Evolutionary conservation across 2,888 invertebrate genomes (phyloP).

Genomic region (Tortricodes alternella): DNA sequence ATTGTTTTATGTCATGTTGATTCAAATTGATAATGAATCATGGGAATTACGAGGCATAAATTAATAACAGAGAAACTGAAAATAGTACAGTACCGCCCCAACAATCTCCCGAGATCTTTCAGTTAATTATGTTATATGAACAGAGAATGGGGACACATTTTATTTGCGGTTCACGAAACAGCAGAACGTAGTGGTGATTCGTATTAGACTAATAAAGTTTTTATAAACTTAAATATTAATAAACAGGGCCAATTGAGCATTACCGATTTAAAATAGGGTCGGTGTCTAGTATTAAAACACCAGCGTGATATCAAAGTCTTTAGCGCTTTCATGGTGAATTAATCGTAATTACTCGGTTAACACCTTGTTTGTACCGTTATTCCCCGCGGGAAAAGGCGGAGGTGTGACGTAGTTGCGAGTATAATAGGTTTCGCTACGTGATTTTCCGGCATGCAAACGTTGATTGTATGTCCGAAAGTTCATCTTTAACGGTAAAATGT

Average conservation of each 20-base stretch:
- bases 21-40: too few relatives aligned
- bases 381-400: slow-evolving; percentile 9
- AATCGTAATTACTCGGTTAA: slow-evolving; percentile 25
- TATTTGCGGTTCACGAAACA: too few relatives aligned
- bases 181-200: too few relatives aligned
- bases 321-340: slow-evolving; percentile 26
- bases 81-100: too few relatives aligned
- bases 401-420: slow-evolving; percentile 15
- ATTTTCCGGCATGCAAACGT: slow-evolving; percentile 2
- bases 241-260: slow-evolving; percentile 15
- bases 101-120: too few relatives aligned
- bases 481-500: background rate
- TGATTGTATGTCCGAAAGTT: slow-evolving; percentile 1
- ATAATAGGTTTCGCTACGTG: slow-evolving; percentile 27
- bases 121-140: too few relatives aligned
- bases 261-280: slow-evolving; percentile 3
- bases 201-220: too few relatives aligned
- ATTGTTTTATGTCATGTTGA: too few relatives aligned
- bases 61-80: too few relatives aligned
- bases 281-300: slow-evolving; percentile 14
- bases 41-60: too few relatives aligned
- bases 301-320: slow-evolving; percentile 21
- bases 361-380: slow-evolving; percentile 26
- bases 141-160: too few relatives aligned
- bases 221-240: slow-evolving; percentile 14